Conservation (phyloP, 2,888 invertebrate genomes). For the Apotomis turbidana region DNA sequence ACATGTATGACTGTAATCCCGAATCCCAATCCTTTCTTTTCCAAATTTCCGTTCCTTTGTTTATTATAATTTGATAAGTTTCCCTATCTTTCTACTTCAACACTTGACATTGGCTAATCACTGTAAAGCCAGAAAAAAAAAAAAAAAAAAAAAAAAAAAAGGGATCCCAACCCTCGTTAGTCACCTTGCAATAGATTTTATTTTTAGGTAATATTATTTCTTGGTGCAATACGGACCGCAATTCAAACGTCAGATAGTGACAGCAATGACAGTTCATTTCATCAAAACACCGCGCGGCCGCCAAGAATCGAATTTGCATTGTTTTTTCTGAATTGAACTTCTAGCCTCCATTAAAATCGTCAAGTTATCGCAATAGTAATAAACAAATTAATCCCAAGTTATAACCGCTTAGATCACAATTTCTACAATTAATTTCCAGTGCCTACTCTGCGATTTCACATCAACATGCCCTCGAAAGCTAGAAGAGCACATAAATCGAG, state of each 20-base stretch:
- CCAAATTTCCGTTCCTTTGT: too few species aligned
- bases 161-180: too few species aligned
- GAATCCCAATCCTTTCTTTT: too few species aligned
- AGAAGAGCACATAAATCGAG: constrained; percentile 93
- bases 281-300: constrained; percentile 18
- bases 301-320: constrained; percentile 15
- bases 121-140: too few species aligned
- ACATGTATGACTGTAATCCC: too few species aligned
- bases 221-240: constrained; percentile 18
- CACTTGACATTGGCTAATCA: too few species aligned
- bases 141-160: too few species aligned
- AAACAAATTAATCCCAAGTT: not conserved
- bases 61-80: too few species aligned
- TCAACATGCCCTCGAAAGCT: constrained; percentile 89
- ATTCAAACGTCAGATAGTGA: constrained; percentile 1
- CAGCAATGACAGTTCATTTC: constrained; percentile 1
- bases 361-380: not conserved
- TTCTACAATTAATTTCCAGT: constrained; percentile 73
- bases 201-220: too few species aligned
- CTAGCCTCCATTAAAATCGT: not conserved
- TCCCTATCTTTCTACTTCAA: too few species aligned
- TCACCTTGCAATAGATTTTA: too few species aligned
- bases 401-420: not conserved
- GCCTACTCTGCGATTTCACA: constrained; percentile 90
- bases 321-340: not conserved